phyloP scores from a whole-genome alignment of 92 coral and sea anemone genomes.

The Palythoa caribaeorum region DNA sequence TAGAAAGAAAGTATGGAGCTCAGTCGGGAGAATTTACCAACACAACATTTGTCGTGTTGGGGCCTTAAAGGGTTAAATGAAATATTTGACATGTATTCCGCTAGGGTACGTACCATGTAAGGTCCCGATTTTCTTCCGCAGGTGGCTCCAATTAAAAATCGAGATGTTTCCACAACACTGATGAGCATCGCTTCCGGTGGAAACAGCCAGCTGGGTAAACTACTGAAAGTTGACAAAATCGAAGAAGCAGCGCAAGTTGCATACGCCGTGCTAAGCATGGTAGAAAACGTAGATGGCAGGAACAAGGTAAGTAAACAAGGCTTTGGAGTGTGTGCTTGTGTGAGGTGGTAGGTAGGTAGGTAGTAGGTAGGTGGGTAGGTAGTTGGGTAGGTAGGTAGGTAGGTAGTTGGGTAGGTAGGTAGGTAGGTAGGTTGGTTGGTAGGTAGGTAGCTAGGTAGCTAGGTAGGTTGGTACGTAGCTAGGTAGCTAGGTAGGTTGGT shows the following conservation, averaged over 20 bases:
- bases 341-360: background rate
- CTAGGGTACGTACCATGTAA: background rate
- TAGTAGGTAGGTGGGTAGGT: background rate
- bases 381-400: background rate
- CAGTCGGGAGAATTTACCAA: no score
- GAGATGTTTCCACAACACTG: slow-evolving; percentile 15
- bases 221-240: slow-evolving; percentile 45
- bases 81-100: background rate
- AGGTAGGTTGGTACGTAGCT: no score
- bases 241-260: slow-evolving; percentile 81
- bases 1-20: no score
- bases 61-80: background rate
- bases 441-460: no score
- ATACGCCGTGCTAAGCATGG: slow-evolving; percentile 68
- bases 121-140: background rate
- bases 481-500: no score
- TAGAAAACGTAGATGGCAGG: slow-evolving; percentile 11
- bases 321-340: background rate
- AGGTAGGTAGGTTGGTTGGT: no score
- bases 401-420: no score
- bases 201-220: slow-evolving; percentile 34
- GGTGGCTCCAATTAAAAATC: slow-evolving; percentile 19
- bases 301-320: background rate
- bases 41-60: no score
- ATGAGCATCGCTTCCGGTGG: slow-evolving; percentile 31